Base-by-base conservation (phyloP, 2,113 vertebrate species). In the Dinomys branickii region DNA sequence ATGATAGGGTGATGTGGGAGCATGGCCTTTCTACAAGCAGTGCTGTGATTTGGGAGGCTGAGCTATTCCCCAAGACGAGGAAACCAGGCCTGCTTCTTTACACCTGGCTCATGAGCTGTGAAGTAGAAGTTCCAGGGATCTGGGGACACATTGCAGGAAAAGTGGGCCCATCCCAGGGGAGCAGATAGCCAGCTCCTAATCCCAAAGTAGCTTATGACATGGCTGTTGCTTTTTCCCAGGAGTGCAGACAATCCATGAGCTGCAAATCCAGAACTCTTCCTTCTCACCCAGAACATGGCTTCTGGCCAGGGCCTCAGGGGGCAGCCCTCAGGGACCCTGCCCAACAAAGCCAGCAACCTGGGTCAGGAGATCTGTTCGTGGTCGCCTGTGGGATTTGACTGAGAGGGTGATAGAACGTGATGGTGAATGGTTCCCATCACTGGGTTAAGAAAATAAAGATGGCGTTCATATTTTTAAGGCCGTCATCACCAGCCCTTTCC, bases 221-320 rank as follows among this genome's bases (percentile, higher is more conserved):
- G 3, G n/a, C 78, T 83, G 80, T 73, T 38, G 35, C 85, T 92
- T 95, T 97, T 97, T 95, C 75, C 2, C 96, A 94, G 92, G 52
- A 98, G 92, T 95, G 69, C 96, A 85, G 90, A 54, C 92, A 58
- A 59, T 94, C 90, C 88, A 58, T 96, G 85, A 90, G 78, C 61
- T 73, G 84, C 77, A 96, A 97, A 97, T 96, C 90, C 10, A 63
- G 63, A 67, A 20, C 50, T 6, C 6, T 69, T 86, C 58, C 78
- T 92, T 95, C 24, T 16, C 28, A 17, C 59, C 54, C 61, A 28
- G 65, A 26, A 41, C 5, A 22, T 83, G 73, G 75, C 96, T 97
- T 13, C 89, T 81, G 5, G 1, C 73, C 94, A 75, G 50, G 65
- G 26, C 63, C 86, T 89, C 41, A 26, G 26, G 47, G 52, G 59